Evolutionary conservation across 1,140 invertebrate species (phyloP).

Genomic region (Aphelinus atriplicis): DNA sequence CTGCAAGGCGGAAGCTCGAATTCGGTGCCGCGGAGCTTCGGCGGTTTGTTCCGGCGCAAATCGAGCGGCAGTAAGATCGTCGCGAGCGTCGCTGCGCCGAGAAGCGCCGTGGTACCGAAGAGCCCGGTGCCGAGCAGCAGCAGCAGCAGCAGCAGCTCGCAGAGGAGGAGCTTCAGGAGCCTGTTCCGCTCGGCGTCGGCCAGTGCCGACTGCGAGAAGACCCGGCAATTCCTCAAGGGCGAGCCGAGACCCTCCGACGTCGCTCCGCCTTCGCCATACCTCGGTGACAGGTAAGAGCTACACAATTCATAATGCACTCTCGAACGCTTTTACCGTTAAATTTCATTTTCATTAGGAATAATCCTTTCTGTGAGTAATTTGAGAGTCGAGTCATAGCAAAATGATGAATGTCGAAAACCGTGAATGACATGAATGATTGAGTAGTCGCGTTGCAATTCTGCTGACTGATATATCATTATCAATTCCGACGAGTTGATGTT

Average conservation of each 20-base stretch:
- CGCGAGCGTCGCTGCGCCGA: not conserved
- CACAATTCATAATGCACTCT: no score
- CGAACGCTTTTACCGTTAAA: no score
- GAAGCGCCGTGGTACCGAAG: no score
- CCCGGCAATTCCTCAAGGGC: constrained; percentile 67
- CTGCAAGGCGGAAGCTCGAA: constrained; percentile 54
- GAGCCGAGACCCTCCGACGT: constrained; percentile 69
- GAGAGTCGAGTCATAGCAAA: no score
- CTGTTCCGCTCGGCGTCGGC: constrained; percentile 68
- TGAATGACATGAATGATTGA: no score
- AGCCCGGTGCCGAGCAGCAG: no score
- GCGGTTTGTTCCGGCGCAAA: constrained; percentile 56
- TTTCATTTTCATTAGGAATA: no score
- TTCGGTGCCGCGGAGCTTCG: constrained; percentile 44
- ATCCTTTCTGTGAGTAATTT: no score
- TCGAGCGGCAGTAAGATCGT: constrained; percentile 18
- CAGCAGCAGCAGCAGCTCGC: constrained; percentile 14
- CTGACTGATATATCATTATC: no score
- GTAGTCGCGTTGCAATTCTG: no score
- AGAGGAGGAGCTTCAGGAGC: constrained; percentile 60
- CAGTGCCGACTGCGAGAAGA: constrained; percentile 65
- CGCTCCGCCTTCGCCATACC: constrained; percentile 65
- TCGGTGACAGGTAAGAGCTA: constrained; percentile 53
- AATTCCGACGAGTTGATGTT: no score
- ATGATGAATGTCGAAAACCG: no score